A percentile compares a stretch with the other conserved stretches of the same genome.
phyloP scores from a whole-genome alignment of 2,113 vertebrate species.

The Cricetomys ansorgei region DNA sequence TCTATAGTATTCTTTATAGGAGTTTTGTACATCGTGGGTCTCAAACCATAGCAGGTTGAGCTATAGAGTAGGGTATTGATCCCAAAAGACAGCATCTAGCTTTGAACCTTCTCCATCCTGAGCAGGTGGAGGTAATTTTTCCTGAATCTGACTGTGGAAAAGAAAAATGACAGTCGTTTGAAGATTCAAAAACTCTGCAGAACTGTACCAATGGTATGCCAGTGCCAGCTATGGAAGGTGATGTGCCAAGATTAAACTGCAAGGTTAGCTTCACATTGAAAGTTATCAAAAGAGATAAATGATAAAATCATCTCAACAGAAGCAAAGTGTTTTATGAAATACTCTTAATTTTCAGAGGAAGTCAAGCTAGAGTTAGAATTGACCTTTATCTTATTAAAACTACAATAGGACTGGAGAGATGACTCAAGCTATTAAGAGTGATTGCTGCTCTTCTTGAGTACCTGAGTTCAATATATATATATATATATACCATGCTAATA shows the following conservation, averaged over 20 bases:
- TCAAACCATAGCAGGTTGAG: rapidly evolving
- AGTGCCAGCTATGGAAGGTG: background rate
- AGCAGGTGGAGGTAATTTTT: too few species aligned
- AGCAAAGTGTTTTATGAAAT: background rate
- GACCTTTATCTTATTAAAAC: conserved; percentile 16
- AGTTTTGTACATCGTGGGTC: background rate
- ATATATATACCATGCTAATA: background rate
- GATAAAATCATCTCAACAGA: background rate
- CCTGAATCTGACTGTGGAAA: background rate
- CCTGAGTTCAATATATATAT: too few species aligned
- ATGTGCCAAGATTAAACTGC: background rate
- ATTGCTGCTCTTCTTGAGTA: background rate
- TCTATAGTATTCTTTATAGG: background rate
- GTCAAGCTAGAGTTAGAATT: background rate
- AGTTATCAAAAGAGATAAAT: background rate
- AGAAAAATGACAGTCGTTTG: background rate
- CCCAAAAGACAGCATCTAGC: background rate
- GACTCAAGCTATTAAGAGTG: background rate
- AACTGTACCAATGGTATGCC: background rate
- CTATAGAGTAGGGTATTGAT: too few species aligned
- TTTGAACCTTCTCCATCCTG: too few species aligned
- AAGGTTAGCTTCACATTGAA: conserved; percentile 1
- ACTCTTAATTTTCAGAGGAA: background rate
- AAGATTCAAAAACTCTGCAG: background rate
- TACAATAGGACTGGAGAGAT: background rate